phyloP scores from a whole-genome alignment of 1,140 invertebrate genomes.

The Carcinoscorpius rotundicauda region DNA sequence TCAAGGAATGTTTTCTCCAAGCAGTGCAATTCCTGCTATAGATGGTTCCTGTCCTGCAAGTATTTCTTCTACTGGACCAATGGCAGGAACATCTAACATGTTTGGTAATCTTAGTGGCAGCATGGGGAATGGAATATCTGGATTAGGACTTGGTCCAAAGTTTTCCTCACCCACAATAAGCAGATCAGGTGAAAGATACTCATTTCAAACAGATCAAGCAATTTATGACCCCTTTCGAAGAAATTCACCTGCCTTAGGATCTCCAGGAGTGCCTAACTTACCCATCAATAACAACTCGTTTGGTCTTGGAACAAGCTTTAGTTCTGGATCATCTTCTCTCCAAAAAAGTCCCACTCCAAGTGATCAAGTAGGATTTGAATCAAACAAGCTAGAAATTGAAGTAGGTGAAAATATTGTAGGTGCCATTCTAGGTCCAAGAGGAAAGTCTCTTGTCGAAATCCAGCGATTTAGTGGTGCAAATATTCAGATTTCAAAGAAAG shows the following conservation, averaged over 20 bases:
- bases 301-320: conserved; percentile 52
- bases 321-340: conserved; percentile 31
- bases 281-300: conserved; percentile 63
- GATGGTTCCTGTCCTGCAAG: conserved; percentile 17
- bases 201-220: conserved; percentile 20
- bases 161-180: too few relatives aligned
- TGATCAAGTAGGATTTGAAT: conserved; percentile 42
- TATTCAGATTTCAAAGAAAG: conserved; percentile 98
- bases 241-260: conserved; percentile 34
- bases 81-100: conserved; percentile 15
- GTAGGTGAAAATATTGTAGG: conserved; percentile 87
- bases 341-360: conserved; percentile 68
- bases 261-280: conserved; percentile 34
- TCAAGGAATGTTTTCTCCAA: conserved; percentile 11
- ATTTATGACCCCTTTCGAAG: conserved; percentile 25
- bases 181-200: conserved; percentile 17
- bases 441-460: conserved; percentile 89
- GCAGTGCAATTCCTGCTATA: conserved; percentile 10
- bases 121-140: conserved; percentile 13
- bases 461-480: conserved; percentile 91
- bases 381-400: conserved; percentile 72
- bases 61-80: conserved; percentile 26
- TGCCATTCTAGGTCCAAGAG: conserved; percentile 89
- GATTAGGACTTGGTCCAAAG: conserved; percentile 12
- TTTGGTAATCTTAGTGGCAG: conserved; percentile 19